A percentile compares a stretch with the other conserved stretches of the same genome.
Conservation (phyloP, 2,888 invertebrate genomes). For the Neelides folsomi region DNA sequence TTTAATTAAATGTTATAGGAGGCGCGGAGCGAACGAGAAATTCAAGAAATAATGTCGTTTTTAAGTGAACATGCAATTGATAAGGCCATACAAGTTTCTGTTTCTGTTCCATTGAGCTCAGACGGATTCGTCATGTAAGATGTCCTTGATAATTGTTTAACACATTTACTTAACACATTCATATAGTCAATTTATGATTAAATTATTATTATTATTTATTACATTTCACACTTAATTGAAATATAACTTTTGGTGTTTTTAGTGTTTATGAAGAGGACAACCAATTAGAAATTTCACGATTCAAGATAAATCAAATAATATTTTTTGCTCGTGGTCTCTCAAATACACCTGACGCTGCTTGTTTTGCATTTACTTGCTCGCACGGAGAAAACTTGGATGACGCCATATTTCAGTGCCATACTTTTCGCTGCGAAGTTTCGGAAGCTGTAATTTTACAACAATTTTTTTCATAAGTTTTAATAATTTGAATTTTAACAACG, state of each 20-base stretch:
- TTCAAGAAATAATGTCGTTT: constrained; percentile 83
- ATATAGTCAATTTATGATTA: too few species aligned
- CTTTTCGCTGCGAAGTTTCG: constrained; percentile 86
- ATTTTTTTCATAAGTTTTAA: constrained; percentile 3
- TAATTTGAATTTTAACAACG: constrained; percentile 10
- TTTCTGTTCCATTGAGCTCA: constrained; percentile 82
- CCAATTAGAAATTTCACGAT: constrained; percentile 69
- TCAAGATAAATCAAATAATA: constrained; percentile 80
- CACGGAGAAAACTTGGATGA: constrained; percentile 79
- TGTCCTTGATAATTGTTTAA: too few species aligned
- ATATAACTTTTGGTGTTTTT: too few species aligned
- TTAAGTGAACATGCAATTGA: constrained; percentile 64
- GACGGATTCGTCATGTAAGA: constrained; percentile 86
- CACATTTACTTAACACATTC: too few species aligned
- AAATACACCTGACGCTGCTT: constrained; percentile 71
- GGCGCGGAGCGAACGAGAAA: constrained; percentile 82
- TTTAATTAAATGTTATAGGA: constrained; percentile 14
- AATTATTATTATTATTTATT: constrained; percentile 24
- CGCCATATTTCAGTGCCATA: constrained; percentile 90
- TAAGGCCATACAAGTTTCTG: constrained; percentile 74
- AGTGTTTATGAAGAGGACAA: constrained; percentile 60
- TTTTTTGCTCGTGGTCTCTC: constrained; percentile 85
- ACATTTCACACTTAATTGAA: too few species aligned
- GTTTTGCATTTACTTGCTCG: constrained; percentile 96
- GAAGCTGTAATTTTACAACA: constrained; percentile 80